Percentiles rank a stretch among this genome's conserved stretches.
Evolutionary conservation across 2,797 vertebrate genomes (phyloP).

Genomic region (Harpagifer antarcticus): DNA sequence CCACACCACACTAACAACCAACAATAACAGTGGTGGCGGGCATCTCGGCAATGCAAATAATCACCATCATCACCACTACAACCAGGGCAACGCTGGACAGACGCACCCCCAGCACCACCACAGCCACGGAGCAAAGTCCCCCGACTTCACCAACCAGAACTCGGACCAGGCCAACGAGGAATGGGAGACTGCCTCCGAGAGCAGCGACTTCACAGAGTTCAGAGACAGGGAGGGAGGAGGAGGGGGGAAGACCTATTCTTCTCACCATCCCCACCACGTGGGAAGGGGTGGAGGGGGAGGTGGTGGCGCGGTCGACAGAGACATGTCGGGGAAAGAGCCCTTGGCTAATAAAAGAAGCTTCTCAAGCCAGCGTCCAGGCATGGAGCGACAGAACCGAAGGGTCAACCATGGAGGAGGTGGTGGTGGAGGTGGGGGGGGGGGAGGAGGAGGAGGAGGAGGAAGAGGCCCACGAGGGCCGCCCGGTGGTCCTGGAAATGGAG

Average conservation of each 20-base stretch:
- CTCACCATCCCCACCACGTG: constrained; percentile 82
- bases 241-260: constrained; percentile 78
- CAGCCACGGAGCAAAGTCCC: constrained; percentile 92
- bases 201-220: constrained; percentile 95
- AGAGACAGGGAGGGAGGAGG: constrained; percentile 85
- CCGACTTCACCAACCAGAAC: constrained; percentile 95
- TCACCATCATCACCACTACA: constrained; percentile 85
- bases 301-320: constrained; percentile 74
- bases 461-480: constrained; percentile 82
- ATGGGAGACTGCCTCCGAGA: constrained; percentile 96
- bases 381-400: constrained; percentile 94
- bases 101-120: constrained; percentile 84
- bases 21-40: constrained; percentile 72
- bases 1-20: constrained; percentile 72
- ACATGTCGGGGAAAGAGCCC: constrained; percentile 83
- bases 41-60: constrained; percentile 80
- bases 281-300: constrained; percentile 76
- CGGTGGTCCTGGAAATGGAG: constrained; percentile 78
- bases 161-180: constrained; percentile 97
- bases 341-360: constrained; percentile 91
- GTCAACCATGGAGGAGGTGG: constrained; percentile 82
- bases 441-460: constrained; percentile 76
- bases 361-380: constrained; percentile 93
- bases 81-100: constrained; percentile 75
- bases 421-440: constrained; percentile 70